Base-by-base conservation (phyloP, 92 coral and sea anemone genomes). In the Meandrina meandrites region DNA sequence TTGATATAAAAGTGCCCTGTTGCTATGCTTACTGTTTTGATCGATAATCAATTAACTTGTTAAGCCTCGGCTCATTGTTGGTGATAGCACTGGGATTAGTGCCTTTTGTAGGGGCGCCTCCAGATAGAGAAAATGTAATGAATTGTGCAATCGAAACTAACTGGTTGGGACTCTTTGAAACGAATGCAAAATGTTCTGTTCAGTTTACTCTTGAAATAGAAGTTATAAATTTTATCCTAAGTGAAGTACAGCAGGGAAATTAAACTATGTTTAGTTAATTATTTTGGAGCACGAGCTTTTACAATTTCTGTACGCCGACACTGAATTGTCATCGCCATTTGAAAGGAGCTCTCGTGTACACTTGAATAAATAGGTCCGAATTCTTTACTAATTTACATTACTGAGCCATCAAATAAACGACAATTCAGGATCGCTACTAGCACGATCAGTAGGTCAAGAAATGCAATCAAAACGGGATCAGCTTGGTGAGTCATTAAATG, bases 61-160 rank as follows among this genome's bases (percentile, higher is more conserved):
- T 72, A 36, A 34, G 5, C 16, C 17, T 37, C 42, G 70, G 53
- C 24, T 72, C 37, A 53, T 51, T 31, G 19, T 72, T 19, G 37
- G 11, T 72, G 68, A 72, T 34, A 51, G 35, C 70, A 34, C 48
- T 53, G 35, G 86, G 86, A 83, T 83, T 83, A 83, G 86, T 7
- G 53, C 53, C 86, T 51, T 69, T 83, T 83, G 69, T 72, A 2
- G 18, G 19, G 56, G 12, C 50, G 47, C 42, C 58, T 48, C 79
- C 21, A 0, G 34, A 83, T 66, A 45, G 47, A 0, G 64, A 34
- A 70, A 27, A n/a, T 54, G 15, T 48, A 45, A 71, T 50, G 18
- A 34, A 34, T 32, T 13, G 37, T 34, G 79, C 24, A 72, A 27
- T 51, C 31, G 5, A 48, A 27, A 45, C 15, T 45, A 40, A n/a